Conservation (phyloP, 2,113 vertebrate genomes). For the Rhinoderma darwinii region DNA sequence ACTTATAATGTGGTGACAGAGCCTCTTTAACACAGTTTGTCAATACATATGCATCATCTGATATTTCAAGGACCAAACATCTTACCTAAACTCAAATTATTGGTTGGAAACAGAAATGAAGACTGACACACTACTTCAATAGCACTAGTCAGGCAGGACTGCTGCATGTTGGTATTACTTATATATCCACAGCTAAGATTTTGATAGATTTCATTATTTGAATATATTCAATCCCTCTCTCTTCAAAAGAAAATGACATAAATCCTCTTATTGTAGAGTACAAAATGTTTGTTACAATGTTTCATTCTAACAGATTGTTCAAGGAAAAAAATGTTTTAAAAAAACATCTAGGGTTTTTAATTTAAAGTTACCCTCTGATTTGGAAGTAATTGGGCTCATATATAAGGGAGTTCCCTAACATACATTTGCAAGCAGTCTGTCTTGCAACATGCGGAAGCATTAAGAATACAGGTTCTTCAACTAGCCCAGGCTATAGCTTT, state of each 20-base stretch:
- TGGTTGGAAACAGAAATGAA: no score
- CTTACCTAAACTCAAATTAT: no score
- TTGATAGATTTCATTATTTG: background rate
- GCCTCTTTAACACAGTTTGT: background rate
- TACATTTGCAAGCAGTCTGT: background rate
- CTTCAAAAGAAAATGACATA: background rate
- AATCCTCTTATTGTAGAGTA: background rate
- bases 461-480: background rate
- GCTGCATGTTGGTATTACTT: background rate
- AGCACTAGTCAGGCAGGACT: background rate
- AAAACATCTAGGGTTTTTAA: background rate
- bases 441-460: background rate
- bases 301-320: background rate
- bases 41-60: background rate
- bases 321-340: background rate
- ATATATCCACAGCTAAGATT: background rate
- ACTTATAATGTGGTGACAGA: no score
- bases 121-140: background rate
- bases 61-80: no score
- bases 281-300: conserved; percentile 1
- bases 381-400: background rate
- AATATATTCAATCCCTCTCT: conserved; percentile 19
- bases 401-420: background rate
- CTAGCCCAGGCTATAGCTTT: background rate
- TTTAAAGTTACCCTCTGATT: background rate